Base-by-base conservation (phyloP, 1,140 invertebrate genomes). In the Reticulitermes speratus region DNA sequence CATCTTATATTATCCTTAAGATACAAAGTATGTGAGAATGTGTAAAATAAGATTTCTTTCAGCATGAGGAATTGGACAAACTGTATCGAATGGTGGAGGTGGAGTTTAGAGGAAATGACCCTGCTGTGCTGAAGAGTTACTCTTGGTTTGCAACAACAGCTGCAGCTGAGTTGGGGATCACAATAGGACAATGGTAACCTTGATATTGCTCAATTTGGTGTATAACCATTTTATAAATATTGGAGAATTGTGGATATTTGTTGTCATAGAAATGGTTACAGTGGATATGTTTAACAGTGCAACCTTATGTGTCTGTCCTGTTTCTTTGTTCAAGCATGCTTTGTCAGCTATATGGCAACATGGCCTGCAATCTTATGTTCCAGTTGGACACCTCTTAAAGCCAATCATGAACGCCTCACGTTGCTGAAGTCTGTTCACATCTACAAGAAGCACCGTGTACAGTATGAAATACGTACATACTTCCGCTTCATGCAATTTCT, bases 401-500 rank as follows among this genome's bases (percentile, higher is more conserved):
- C 96, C 52, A 91, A 94, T 87, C 95, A 97, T 89, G 94, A 96
- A 88, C 93, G 96, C 84, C 94, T 94, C 88, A 97, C 96, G 8
- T 89, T 99, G 14, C 91, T 99, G 3, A 97, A 97, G 91, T 97
- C 97, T 82, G 96, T 96, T 83, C 96, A 97, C 90, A 95, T 98
- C 88, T 95, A 97, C 89, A 99, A 98, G 90, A 99, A 99, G 88
- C 97, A 99, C 90, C 94, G 95, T 90, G 97, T 98, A 0, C 98
- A 99, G 89, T 99, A 99, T 92, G 98, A 99, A 93, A 94, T 96
- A 9, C 93, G 98, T 89, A 99, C 98, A 21, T 97, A 99, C 91
- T 98, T 95, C 90, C 94, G 95, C 87, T 96, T 96, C 89, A 93
- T 99, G 88, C 94, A 97, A 89, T 95, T 98, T 84, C 93, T 95